Evolutionary conservation across 2,888 invertebrate species (phyloP).

Genomic region (Drosophila picticornis): DNA sequence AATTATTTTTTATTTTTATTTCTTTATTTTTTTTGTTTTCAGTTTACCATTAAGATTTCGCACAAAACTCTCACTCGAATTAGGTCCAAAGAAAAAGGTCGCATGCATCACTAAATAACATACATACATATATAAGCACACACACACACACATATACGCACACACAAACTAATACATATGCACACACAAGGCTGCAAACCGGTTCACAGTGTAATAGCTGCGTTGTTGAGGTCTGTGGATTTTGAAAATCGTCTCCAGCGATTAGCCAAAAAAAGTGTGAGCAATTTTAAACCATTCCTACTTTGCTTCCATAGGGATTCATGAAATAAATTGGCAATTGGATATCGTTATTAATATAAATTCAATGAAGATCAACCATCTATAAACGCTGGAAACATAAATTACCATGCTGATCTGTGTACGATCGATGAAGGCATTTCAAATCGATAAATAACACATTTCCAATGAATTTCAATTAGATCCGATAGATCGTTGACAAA

Average conservation of each 20-base stretch:
- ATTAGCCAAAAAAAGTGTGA: conserved; percentile 1
- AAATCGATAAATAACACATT: background rate
- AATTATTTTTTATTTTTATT: conserved; percentile 7
- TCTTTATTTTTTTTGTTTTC: background rate
- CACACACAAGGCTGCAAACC: conserved; percentile 44
- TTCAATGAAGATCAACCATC: background rate
- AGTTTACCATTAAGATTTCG: conserved; percentile 31
- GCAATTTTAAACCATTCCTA: background rate
- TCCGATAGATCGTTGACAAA: background rate
- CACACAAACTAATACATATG: conserved; percentile 1
- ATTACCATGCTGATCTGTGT: background rate
- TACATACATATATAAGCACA: background rate
- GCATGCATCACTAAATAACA: conserved; percentile 2
- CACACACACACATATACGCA: background rate
- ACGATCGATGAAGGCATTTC: background rate
- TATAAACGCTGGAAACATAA: background rate
- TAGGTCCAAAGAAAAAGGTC: conserved; percentile 23
- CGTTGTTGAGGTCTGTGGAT: conserved; percentile 1
- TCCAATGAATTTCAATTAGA: background rate
- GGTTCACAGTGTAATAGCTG: conserved; percentile 18
- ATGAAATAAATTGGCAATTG: background rate
- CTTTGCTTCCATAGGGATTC: background rate
- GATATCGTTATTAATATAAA: background rate
- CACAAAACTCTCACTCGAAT: conserved; percentile 25
- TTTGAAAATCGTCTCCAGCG: conserved; percentile 4